Evolutionary conservation across 2,113 vertebrate species (phyloP).

Genomic region (Periophthalmodon schlosseri): DNA sequence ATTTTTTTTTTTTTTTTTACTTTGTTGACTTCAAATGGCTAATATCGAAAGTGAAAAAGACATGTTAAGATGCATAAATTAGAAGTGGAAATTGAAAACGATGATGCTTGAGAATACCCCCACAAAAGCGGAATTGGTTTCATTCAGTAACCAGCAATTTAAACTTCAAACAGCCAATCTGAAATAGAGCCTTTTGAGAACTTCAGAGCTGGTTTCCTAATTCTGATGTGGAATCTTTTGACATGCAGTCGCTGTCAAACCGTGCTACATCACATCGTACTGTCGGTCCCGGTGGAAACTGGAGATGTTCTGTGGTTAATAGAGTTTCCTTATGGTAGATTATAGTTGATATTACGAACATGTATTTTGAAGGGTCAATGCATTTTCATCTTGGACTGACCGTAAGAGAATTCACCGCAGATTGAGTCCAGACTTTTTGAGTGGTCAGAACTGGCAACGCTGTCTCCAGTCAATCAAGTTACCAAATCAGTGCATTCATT

Average conservation of each 20-base stretch:
- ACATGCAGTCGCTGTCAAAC: not conserved
- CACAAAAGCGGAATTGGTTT: not conserved
- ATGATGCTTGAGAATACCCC: not conserved
- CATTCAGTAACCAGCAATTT: not conserved
- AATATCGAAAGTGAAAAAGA: not conserved
- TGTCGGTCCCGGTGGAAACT: not conserved
- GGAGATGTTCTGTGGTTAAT: not conserved
- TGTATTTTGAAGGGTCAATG: not conserved
- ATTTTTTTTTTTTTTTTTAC: too few relatives aligned
- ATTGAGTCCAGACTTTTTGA: slow-evolving; percentile 50
- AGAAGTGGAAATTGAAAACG: not conserved
- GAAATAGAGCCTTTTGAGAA: not conserved
- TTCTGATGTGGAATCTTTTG: not conserved
- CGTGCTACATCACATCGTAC: not conserved
- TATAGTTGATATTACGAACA: not conserved
- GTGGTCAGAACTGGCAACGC: slow-evolving; percentile 20
- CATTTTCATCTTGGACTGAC: slow-evolving; percentile 37
- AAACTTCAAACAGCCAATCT: not conserved
- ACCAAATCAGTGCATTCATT: slow-evolving; percentile 38
- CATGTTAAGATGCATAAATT: not conserved
- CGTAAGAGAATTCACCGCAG: slow-evolving; percentile 26
- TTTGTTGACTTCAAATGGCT: too few relatives aligned
- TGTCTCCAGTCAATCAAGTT: slow-evolving; percentile 19
- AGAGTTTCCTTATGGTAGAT: not conserved
- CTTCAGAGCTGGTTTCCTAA: not conserved